Evolutionary conservation across 2,797 vertebrate genomes (phyloP), one percentile per base, ranked within the genome.

Genomic region (Manis crassicaudata): DNA sequence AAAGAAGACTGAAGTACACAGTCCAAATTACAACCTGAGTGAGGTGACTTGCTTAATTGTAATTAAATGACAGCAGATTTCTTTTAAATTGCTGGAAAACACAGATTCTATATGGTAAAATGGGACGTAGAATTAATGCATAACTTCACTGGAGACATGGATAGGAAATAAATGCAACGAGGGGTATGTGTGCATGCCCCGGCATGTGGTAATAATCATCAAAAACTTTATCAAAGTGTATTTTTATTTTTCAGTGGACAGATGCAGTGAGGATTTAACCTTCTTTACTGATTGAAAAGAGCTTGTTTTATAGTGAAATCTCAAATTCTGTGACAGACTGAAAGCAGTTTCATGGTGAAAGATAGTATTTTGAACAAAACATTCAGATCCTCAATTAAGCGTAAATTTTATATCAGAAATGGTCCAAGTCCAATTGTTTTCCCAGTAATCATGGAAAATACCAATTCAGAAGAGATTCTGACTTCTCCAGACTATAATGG

Each of bases 221-320:
- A 60, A 79, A 40, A 54, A 4, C n/a, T 67, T 37, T 50, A 14
- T 35, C 43, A 67, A 5, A 62, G 32, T 1, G 27, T 11, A 27
- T 6, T 62, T 80, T 50, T 73, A 67, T 37, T 79, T 83, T 90
- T 84, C 29, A 86, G 52, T 72, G 6, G 18, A 93, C 93, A 86
- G 84, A 10, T 68, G 11, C 73, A 56, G 7, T 37, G 4, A 72
- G 21, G 2, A 16, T 77, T 75, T 79, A 58, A 43, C 37, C 52
- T 92, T 85, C 70, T 46, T 54, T 18, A 77, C 0, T 77, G 11
- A 63, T 32, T 70, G 32, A 70, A 27, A 82, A 67, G 32, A 88
- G 27, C 12, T 20, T 62, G 16, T 63, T 96, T 92, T 60, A 75
- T 35, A 88, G 5, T 75, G 50, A 93, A 83, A 92, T 95, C 35